A percentile compares a stretch with the other conserved stretches of the same genome.
phyloP scores from a whole-genome alignment of 2,888 invertebrate species.

The Gisinianus flammeolus region DNA sequence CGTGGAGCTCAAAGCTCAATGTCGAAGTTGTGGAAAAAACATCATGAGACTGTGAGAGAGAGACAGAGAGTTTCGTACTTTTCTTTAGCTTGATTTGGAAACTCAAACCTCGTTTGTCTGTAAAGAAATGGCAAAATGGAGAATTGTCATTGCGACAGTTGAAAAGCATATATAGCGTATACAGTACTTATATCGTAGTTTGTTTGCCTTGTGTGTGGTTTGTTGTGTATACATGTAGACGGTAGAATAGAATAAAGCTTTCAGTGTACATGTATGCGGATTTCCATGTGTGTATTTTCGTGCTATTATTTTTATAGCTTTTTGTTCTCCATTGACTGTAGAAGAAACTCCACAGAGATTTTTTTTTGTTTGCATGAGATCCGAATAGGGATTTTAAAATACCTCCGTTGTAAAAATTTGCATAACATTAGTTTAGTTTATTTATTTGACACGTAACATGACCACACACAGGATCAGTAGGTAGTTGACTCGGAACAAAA shows the following conservation, averaged over 20 bases:
- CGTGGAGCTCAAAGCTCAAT: no score
- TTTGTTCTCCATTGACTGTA: not conserved
- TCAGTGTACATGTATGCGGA: no score
- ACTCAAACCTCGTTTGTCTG: not conserved
- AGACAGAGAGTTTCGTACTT: not conserved
- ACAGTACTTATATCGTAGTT: not conserved
- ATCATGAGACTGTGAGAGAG: not conserved
- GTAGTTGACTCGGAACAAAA: not conserved
- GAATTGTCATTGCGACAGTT: not conserved
- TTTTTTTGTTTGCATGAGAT: no score
- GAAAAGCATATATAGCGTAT: not conserved
- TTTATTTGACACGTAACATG: slow-evolving; percentile 33
- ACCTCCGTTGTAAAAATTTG: slow-evolving; percentile 7
- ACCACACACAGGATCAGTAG: not conserved
- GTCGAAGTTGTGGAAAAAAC: no score
- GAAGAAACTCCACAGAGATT: no score
- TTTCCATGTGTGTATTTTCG: not conserved
- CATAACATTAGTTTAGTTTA: slow-evolving; percentile 27
- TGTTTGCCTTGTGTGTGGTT: not conserved
- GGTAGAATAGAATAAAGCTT: not conserved
- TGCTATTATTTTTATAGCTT: not conserved
- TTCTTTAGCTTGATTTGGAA: no score
- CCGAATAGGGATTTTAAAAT: no score
- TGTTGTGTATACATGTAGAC: not conserved
- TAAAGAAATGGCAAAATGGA: not conserved